These are phyloP conservation scores for Drosophila longiperda DNA, from an alignment of 2,888 invertebrate genomes.

Conservation along the genomic window DNA sequence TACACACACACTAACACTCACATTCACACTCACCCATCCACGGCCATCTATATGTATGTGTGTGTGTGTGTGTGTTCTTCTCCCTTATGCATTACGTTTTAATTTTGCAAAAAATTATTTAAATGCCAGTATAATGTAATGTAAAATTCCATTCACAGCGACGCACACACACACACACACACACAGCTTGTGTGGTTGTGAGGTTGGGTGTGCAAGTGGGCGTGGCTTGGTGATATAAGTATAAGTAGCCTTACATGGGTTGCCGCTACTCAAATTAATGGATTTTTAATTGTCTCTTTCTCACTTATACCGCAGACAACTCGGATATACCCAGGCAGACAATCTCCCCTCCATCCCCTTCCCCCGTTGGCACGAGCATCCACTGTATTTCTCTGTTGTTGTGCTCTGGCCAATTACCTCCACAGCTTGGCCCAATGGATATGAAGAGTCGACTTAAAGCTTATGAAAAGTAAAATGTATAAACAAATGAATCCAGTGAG, in stretches of 20 bases:
- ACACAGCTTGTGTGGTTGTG: constrained; percentile 3
- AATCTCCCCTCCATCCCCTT: not conserved
- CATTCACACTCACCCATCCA: constrained; percentile 9
- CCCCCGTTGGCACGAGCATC: not conserved
- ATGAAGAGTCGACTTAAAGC: constrained; percentile 50
- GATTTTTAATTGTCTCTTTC: constrained; percentile 83
- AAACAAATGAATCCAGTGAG: constrained; percentile 31
- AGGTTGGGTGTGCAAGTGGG: constrained; percentile 21
- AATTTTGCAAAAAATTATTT: constrained; percentile 78
- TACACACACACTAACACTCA: constrained; percentile 5
- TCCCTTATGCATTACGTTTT: constrained; percentile 73
- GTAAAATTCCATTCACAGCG: constrained; percentile 68
- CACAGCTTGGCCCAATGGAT: constrained; percentile 18
- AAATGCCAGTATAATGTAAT: constrained; percentile 78
- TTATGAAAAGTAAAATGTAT: constrained; percentile 54
- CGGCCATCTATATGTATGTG: constrained; percentile 4
- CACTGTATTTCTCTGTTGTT: constrained; percentile 16
- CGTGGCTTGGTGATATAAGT: constrained; percentile 43
- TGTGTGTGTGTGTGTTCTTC: constrained; percentile 15
- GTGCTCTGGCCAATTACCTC: constrained; percentile 63
- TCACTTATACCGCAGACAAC: constrained; percentile 63
- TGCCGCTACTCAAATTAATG: constrained; percentile 81
- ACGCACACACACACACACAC: constrained; percentile 3
- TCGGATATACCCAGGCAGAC: constrained; percentile 6
- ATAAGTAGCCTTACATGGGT: constrained; percentile 76